Evolutionary conservation across 2,888 invertebrate genomes (phyloP).

Genomic region (Deladenus siricidicola): DNA sequence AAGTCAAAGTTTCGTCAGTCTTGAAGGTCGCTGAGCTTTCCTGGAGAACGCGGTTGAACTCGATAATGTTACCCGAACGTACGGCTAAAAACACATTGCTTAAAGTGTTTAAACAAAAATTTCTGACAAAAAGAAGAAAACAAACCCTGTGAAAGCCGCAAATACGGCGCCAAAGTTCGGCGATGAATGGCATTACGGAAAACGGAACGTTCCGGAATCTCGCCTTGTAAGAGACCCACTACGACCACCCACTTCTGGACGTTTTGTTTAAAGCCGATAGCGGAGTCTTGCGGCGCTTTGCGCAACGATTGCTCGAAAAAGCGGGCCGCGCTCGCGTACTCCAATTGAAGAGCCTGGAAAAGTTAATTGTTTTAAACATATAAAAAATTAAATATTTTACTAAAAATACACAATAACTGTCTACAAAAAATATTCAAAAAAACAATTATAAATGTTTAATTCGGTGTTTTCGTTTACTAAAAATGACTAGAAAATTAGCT

Average conservation of each 20-base stretch:
- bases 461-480: no score
- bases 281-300: constrained; percentile 93
- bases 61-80: constrained; percentile 81
- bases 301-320: constrained; percentile 83
- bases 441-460: no score
- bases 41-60: constrained; percentile 84
- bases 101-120: background rate
- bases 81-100: constrained; percentile 61
- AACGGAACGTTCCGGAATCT: constrained; percentile 90
- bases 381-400: no score
- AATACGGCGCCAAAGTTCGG: constrained; percentile 83
- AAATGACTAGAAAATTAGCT: no score
- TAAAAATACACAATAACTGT: no score
- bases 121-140: background rate
- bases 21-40: constrained; percentile 67
- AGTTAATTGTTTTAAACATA: no score
- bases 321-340: constrained; percentile 94
- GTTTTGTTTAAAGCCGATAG: constrained; percentile 89
- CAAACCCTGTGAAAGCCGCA: constrained; percentile 79
- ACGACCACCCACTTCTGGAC: constrained; percentile 53
- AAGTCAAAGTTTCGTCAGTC: constrained; percentile 84
- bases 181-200: constrained; percentile 84
- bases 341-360: constrained; percentile 59
- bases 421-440: no score
- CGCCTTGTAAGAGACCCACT: constrained; percentile 64